These are phyloP conservation scores for Anguilla rostrata DNA, from an alignment of 2,113 vertebrate species.

Conservation along the genomic window DNA sequence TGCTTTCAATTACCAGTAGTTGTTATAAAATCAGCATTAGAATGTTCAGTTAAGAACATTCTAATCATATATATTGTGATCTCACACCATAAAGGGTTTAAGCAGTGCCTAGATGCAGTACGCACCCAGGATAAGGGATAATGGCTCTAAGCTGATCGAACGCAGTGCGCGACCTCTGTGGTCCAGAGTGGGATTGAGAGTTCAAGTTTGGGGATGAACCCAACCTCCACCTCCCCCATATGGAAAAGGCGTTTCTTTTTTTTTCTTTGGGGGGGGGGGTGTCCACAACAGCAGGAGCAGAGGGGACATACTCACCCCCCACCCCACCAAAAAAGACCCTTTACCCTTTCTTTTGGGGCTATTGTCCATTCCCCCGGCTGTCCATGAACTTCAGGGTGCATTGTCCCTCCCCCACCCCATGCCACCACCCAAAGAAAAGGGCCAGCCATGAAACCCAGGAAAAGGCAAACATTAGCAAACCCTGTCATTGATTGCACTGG, in stretches of 20 bases:
- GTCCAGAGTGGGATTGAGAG: slow-evolving; percentile 45
- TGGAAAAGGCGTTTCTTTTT: slow-evolving; percentile 45
- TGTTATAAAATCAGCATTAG: too few relatives aligned
- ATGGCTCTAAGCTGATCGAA: slow-evolving; percentile 21
- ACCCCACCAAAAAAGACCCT: slow-evolving; percentile 10
- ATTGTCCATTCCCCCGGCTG: slow-evolving; percentile 52
- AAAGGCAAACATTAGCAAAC: slow-evolving; percentile 41
- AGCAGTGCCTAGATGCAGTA: too few relatives aligned
- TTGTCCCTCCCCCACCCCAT: slow-evolving; percentile 25
- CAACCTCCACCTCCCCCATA: slow-evolving; percentile 37
- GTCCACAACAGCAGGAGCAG: slow-evolving; percentile 46
- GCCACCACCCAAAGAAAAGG: slow-evolving; percentile 31
- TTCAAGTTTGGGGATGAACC: slow-evolving; percentile 38
- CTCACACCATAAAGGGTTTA: too few relatives aligned
- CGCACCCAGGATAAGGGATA: too few relatives aligned
- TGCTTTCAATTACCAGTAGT: too few relatives aligned
- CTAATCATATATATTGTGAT: too few relatives aligned
- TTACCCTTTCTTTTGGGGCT: slow-evolving; percentile 28
- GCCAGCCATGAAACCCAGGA: slow-evolving; percentile 22
- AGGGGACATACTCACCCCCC: neutral
- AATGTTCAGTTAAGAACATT: too few relatives aligned
- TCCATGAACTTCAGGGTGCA: slow-evolving; percentile 63
- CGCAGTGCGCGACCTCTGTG: slow-evolving; percentile 5
- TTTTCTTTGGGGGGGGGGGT: slow-evolving; percentile 8
- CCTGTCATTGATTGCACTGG: slow-evolving; percentile 24